Percentiles rank a stretch among this genome's conserved stretches.
These are phyloP conservation scores for Hylomyscus alleni DNA, from an alignment of 2,797 vertebrate species.

Conservation along the genomic window DNA sequence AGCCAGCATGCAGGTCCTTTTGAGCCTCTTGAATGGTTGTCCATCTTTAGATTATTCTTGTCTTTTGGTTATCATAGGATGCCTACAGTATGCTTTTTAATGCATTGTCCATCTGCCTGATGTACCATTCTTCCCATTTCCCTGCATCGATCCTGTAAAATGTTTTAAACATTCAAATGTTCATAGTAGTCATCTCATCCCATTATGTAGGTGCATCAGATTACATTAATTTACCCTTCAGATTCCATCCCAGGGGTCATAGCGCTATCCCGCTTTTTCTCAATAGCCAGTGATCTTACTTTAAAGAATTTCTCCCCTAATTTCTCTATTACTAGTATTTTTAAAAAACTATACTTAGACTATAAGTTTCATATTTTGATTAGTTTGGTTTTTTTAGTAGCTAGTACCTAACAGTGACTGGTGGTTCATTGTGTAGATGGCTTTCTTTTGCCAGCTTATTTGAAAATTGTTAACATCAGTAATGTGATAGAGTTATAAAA, in stretches of 20 bases:
- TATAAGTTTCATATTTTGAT: conserved; percentile 35
- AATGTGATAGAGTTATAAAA: not conserved
- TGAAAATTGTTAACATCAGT: conserved; percentile 48
- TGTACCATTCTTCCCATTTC: not conserved
- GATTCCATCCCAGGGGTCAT: not conserved
- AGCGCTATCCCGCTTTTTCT: not conserved
- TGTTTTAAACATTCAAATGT: conserved; percentile 21
- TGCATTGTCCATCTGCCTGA: conserved; percentile 4
- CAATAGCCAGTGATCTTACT: conserved; percentile 19
- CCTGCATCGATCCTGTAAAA: not conserved
- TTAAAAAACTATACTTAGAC: conserved; percentile 1
- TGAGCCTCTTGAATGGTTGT: conserved; percentile 11
- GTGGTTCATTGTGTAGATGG: not conserved
- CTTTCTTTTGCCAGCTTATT: conserved; percentile 60
- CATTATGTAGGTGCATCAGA: not conserved
- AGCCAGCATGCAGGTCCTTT: not conserved
- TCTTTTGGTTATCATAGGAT: not conserved
- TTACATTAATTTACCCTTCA: conserved; percentile 39
- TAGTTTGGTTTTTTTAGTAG: conserved; percentile 26
- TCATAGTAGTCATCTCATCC: not conserved
- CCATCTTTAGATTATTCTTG: conserved; percentile 21
- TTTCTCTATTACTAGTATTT: conserved; percentile 28
- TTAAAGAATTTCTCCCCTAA: conserved; percentile 5
- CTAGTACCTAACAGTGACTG: conserved; percentile 17
- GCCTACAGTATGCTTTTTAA: not conserved